A percentile compares a stretch with the other conserved stretches of the same genome.
phyloP scores from a whole-genome alignment of 2,888 invertebrate genomes.

The Diloba caeruleocephala region DNA sequence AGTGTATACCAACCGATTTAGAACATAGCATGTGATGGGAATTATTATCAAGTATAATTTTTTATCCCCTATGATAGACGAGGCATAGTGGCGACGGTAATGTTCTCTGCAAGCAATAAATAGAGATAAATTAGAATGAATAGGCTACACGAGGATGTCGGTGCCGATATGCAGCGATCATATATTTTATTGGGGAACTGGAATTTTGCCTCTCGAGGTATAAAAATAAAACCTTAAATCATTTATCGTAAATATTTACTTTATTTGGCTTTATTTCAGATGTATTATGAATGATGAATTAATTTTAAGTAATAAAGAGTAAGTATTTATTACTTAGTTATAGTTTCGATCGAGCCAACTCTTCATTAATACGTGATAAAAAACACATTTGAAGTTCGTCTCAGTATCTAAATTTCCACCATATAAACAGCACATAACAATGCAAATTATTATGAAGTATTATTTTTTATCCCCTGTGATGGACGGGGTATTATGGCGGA shows the following conservation, averaged over 20 bases:
- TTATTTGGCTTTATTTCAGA: too few relatives aligned
- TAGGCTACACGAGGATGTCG: not conserved
- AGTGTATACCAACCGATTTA: constrained; percentile 66
- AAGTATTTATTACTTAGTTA: too few relatives aligned
- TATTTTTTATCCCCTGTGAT: constrained; percentile 71
- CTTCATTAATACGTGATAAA: too few relatives aligned
- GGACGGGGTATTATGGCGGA: constrained; percentile 58
- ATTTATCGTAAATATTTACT: too few relatives aligned
- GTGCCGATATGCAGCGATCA: constrained; percentile 1
- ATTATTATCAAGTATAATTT: constrained; percentile 76
- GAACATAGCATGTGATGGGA: constrained; percentile 64
- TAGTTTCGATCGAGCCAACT: too few relatives aligned
- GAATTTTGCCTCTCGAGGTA: too few relatives aligned
- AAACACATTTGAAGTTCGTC: too few relatives aligned
- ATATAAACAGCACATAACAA: constrained; percentile 41
- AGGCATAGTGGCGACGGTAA: constrained; percentile 39
- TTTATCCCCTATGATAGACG: constrained; percentile 70
- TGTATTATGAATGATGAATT: too few relatives aligned
- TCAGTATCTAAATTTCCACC: too few relatives aligned
- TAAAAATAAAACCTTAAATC: too few relatives aligned
- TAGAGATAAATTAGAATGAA: constrained; percentile 6
- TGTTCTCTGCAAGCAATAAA: constrained; percentile 17
- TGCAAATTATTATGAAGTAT: constrained; percentile 72
- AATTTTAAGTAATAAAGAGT: too few relatives aligned
- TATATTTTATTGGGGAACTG: not conserved